Base-by-base conservation (phyloP, 2,797 vertebrate species). In the Acipenser transmontanus region DNA sequence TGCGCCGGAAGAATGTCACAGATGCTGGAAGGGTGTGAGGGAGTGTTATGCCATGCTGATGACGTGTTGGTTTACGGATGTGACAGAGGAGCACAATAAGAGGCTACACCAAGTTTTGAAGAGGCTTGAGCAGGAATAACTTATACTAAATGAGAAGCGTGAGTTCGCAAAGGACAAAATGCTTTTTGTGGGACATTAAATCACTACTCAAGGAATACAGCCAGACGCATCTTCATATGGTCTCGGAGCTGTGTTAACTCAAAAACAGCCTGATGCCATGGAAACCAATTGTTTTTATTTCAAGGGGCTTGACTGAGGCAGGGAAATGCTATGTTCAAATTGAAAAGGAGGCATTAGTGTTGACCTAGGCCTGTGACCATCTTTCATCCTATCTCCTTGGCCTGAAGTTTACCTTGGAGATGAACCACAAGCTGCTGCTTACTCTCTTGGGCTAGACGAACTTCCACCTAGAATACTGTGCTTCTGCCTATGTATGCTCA, bases 1-100 rank as follows among this genome's bases (percentile, higher is more conserved):
- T 8, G 61, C 34, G 50, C 47, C 54, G 60, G 68, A 66, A 20
- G 62, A 17, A 64, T 69, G 56, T 72, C 62, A 8, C 57, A 67
- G 59, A 17, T 69, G 52, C 17, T 52, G 66, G 65, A 66, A 20
- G 59, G 59, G 49, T 63, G 59, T 13, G 64, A 59, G 11, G 60
- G 52, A 13, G 60, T 57, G 50, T 59, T 70, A 12, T 70, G 66
- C 51, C 66, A 68, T 13, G 17, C 12, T 3, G 34, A 34, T 34
- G 34, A 34, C 4, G 4, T 34, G 34, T 34, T 34, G 4, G 34
- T 34, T 34, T n/a, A 54, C 8, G 9, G n/a, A 54, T 1, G n/a
- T 54, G n/a, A 9, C n/a, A 4, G 52, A 54, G 52, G 9, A 54
- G n/a, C 52, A 54, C 4, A 7, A n/a, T 54, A 54, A 54, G 52